Conservation (phyloP, 1,140 invertebrate species). For the Teleogryllus occipitalis region DNA sequence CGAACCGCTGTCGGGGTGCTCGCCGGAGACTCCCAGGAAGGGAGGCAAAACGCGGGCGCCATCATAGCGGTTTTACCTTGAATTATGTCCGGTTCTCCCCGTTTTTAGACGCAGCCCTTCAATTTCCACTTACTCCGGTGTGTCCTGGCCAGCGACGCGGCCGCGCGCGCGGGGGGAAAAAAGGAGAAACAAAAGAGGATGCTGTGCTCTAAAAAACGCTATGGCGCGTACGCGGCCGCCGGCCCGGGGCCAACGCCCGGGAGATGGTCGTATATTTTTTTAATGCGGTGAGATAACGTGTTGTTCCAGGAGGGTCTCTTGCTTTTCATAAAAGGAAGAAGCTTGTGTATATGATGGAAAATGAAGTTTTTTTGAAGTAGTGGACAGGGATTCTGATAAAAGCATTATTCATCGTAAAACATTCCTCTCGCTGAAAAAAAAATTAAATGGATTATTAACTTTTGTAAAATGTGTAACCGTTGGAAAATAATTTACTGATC, state of each 20-base stretch:
- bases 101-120: neutral
- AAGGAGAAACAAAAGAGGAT: neutral
- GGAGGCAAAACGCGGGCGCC: neutral
- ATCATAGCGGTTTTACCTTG: neutral
- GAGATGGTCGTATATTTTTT: neutral
- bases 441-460: too few species aligned
- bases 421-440: too few species aligned
- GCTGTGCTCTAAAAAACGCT: neutral
- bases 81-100: neutral
- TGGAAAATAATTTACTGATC: too few species aligned
- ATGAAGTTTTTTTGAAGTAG: neutral
- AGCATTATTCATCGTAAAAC: too few species aligned
- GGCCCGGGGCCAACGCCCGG: neutral
- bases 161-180: neutral
- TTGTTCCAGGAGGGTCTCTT: neutral
- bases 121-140: neutral
- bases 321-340: neutral
- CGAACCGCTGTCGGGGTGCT: neutral
- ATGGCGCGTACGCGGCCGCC: neutral
- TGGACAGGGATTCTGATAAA: neutral
- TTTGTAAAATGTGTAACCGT: too few species aligned
- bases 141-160: neutral
- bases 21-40: neutral
- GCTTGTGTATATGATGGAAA: neutral
- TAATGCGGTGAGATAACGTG: neutral